Evolutionary conservation across 2,888 invertebrate genomes (phyloP), one percentile per base, ranked within the genome.

Genomic region (Trissolcus japonicus): DNA sequence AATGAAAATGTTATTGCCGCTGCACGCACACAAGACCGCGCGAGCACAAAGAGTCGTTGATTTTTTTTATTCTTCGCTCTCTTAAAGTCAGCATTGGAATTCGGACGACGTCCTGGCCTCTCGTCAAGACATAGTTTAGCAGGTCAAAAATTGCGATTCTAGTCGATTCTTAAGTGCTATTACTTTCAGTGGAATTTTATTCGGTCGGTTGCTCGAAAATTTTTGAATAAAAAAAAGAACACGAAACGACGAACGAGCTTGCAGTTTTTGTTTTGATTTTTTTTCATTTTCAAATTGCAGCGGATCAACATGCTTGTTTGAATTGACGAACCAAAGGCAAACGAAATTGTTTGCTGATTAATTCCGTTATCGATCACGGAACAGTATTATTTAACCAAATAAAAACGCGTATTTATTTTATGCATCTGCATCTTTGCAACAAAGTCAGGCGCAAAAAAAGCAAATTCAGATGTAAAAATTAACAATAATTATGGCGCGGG

Each of bases 1-100:
- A 79, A 79, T 79, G 76, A 75, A 77, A 75, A 79, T 60, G 69
- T 77, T 75, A 63, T 74, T 67, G 57, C 65, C 57, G 67, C 55
- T 78, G 56, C 62, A 59, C 63, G 72, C 62, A 56, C 67, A 65
- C 46, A 63, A 62, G 63, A 57, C 61, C 56, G 46, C 56, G 46
- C 61, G 54, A 40, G 40, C 55, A 67, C 73, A 72, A 68, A 68
- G 68, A 56, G 41, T 65, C 41, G 48, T 46, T 43, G 67, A 57
- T 68, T 72, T 59, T 67, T 40, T 50, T 43, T 25, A 25, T 25
- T 25, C 11, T 35, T 35, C 35, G 46, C 40, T 72, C 46, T 46
- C 11, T 14, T 48, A 59, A 66, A 73, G 66, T 50, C 62, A 41
- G 48, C 21, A 14, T 35, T 43, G 61, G 74, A 74, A 67, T 74